These are phyloP conservation scores for Lordiphosa clarofinis DNA, from an alignment of 1,140 invertebrate species.

Conservation along the genomic window DNA sequence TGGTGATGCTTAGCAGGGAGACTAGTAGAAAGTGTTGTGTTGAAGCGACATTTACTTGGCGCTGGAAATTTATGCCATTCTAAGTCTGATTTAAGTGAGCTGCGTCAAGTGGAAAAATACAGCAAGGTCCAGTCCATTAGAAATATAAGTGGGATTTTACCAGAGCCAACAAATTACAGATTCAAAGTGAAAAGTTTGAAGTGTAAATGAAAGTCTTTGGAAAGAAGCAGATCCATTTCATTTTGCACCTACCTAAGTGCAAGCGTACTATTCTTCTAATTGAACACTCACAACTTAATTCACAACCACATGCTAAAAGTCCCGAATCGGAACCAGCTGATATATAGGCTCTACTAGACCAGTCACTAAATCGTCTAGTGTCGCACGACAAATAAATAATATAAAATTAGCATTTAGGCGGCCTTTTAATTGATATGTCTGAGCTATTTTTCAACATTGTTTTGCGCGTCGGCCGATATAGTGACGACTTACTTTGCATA, in stretches of 20 bases:
- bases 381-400: conserved; percentile 43
- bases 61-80: conserved; percentile 47
- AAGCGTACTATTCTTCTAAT: conserved; percentile 2
- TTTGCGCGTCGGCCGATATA: conserved; percentile 21
- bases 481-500: conserved; percentile 37
- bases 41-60: conserved; percentile 44
- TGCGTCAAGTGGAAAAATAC: conserved; percentile 44
- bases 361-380: conserved; percentile 31
- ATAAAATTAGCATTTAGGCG: conserved; percentile 36
- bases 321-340: conserved; percentile 5
- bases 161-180: not conserved
- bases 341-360: conserved; percentile 7
- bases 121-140: conserved; percentile 36
- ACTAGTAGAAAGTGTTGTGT: conserved; percentile 4
- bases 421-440: conserved; percentile 34
- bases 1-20: not conserved
- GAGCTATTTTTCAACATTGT: conserved; percentile 8
- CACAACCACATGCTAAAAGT: conserved; percentile 21
- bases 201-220: no score
- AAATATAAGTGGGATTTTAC: conserved; percentile 31
- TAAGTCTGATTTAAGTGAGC: conserved; percentile 29
- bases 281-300: conserved; percentile 25
- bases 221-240: no score
- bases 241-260: no score
- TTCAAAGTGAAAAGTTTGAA: no score